Evolutionary conservation across 1,140 invertebrate genomes (phyloP).

Genomic region (Proctacanthus coquilletti): DNA sequence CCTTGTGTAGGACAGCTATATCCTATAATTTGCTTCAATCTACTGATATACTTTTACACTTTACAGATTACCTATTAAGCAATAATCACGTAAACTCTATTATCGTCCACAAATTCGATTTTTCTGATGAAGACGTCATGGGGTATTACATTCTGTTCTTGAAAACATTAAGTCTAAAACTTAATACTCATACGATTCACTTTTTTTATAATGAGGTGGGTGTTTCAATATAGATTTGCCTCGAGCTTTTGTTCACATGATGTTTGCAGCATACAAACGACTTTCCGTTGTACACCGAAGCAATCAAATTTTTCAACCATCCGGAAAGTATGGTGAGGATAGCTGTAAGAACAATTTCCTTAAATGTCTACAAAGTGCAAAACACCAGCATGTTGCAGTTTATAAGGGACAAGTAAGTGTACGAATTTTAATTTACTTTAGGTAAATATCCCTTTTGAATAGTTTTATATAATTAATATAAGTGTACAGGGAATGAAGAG

Average conservation of each 20-base stretch:
- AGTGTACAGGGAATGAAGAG: too few relatives aligned
- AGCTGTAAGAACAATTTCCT: conserved; percentile 88
- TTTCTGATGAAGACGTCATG: conserved; percentile 99
- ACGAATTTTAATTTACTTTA: too few relatives aligned
- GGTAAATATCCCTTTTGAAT: too few relatives aligned
- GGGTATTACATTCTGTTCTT: conserved; percentile 99
- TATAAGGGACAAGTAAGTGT: conserved; percentile 67
- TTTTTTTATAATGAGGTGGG: conserved; percentile 93
- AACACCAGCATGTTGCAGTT: conserved; percentile 92
- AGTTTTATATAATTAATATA: too few relatives aligned
- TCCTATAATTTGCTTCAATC: conserved; percentile 2
- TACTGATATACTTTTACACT: conserved; percentile 10
- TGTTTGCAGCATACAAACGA: conserved; percentile 85
- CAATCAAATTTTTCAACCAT: conserved; percentile 99
- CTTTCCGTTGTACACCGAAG: conserved; percentile 97
- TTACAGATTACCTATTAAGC: conserved; percentile 94
- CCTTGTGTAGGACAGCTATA: conserved; percentile 65
- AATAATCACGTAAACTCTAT: conserved; percentile 99
- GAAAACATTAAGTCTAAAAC: conserved; percentile 93
- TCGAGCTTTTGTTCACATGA: not conserved
- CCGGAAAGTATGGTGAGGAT: conserved; percentile 98
- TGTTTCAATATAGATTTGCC: conserved; percentile 43
- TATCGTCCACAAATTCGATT: conserved; percentile 99
- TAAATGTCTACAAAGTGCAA: conserved; percentile 93
- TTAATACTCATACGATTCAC: conserved; percentile 98